These are phyloP conservation scores for Pseudolycoriella hygida DNA, from an alignment of 2,888 invertebrate genomes.

Conservation along the genomic window DNA sequence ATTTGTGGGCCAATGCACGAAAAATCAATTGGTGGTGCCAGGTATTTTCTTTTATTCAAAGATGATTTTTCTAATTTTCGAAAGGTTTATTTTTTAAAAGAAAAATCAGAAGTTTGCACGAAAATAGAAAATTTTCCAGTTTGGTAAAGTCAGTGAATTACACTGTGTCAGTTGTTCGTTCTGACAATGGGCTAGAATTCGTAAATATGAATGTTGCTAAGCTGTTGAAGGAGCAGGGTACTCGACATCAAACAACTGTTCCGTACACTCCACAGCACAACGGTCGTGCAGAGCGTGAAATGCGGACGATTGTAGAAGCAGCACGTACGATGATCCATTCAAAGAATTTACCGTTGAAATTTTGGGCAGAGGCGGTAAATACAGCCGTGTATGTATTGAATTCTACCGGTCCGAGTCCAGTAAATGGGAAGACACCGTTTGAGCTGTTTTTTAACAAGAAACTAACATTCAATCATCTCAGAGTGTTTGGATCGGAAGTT, in stretches of 20 bases:
- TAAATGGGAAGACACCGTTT: conserved; percentile 14
- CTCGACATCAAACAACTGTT: conserved; percentile 9
- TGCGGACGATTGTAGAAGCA: too few species aligned
- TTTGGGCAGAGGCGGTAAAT: conserved; percentile 24
- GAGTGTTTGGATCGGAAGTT: too few species aligned
- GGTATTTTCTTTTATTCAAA: too few species aligned
- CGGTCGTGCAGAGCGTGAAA: conserved; percentile 10
- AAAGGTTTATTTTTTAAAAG: too few species aligned
- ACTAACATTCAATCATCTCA: too few species aligned
- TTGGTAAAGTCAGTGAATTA: not conserved
- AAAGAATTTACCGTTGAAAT: conserved; percentile 12
- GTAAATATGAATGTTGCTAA: too few species aligned
- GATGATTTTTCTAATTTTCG: too few species aligned
- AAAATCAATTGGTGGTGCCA: too few species aligned
- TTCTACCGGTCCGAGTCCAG: conserved; percentile 14
- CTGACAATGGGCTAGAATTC: conserved; percentile 7
- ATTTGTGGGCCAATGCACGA: too few species aligned
- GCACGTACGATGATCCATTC: conserved; percentile 13
- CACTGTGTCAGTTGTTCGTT: conserved; percentile 2
- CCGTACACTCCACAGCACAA: conserved; percentile 12
- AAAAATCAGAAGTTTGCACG: conserved; percentile 12
- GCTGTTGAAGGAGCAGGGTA: conserved; percentile 8
- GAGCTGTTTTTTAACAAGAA: conserved; percentile 15
- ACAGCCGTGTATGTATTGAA: conserved; percentile 20
- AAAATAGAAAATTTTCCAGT: conserved; percentile 8